Base-by-base conservation (phyloP, 2,888 invertebrate species). In the Acrobasis consociella region DNA sequence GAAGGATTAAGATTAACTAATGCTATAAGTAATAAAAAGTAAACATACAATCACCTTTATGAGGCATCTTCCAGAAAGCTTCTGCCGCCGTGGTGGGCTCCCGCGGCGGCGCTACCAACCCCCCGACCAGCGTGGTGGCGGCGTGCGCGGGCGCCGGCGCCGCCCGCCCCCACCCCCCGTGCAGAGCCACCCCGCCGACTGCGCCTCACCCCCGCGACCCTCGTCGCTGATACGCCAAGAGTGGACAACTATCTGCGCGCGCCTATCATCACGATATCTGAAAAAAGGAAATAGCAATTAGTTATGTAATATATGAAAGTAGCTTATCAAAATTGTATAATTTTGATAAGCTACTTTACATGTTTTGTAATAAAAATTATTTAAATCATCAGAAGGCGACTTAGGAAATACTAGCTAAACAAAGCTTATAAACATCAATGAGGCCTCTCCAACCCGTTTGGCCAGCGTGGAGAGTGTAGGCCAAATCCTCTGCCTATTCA, bases 51-150 rank as follows among this genome's bases (percentile, higher is more conserved):
- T 87, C 89, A 96, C 96, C 96, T 96, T 96, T 96, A 90, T 96
- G 96, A 72, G 96, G 96, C 96, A 96, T 96, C 92, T 96, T 96
- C 96, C 96, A 96, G 87, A 96, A 95, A 76, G 96, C 95, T 83
- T 95, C 95, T 73, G 95, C 94, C 93, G 94, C 94, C 89, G 94
- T 94, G 88, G 93, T 92, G 81, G 95, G 94, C 89, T 95, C 95
- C 94, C 95, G 94, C 94, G 95, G 94, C 93, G 95, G 94, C 93
- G 93, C 93, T 80, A 94, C 94, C 93, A 94, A 91, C 87, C 94
- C 94, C 81, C 94, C 94, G 81, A 93, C 94, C 94, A 94, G 90
- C 93, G 90, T 93, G 90, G 91, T 89, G 86, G 92, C 91, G 83
- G 91, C 91, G 89, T 90, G 91, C 84, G 91, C 90, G 85, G 90